Conservation (phyloP, 2,797 vertebrate genomes). For the Myripristis jacobus region DNA sequence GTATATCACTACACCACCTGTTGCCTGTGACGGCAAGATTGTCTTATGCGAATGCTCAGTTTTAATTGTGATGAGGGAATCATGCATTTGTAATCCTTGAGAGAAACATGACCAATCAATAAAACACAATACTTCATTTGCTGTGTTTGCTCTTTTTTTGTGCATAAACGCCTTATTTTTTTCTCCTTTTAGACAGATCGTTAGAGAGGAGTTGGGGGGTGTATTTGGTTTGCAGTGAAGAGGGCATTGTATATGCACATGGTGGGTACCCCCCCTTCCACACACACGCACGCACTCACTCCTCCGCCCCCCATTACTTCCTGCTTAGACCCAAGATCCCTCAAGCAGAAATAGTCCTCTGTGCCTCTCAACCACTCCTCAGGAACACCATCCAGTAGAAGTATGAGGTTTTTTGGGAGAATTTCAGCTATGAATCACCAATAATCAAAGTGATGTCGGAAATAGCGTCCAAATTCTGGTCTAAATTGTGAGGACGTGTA, state of each 20-base stretch:
- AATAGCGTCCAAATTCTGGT: not conserved
- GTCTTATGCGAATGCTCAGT: not conserved
- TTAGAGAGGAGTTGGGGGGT: conserved; percentile 47
- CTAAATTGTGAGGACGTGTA: not conserved
- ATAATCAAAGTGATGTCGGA: not conserved
- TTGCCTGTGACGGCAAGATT: conserved; percentile 26
- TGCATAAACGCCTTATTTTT: conserved; percentile 23
- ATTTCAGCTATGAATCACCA: not conserved
- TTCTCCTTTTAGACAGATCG: conserved; percentile 32
- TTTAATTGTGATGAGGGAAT: not conserved
- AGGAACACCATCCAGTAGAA: not conserved
- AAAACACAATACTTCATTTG: not conserved
- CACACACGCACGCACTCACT: not conserved
- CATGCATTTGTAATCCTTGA: conserved; percentile 13
- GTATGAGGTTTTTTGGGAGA: not conserved
- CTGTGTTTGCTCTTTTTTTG: conserved; percentile 17
- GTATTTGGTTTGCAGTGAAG: conserved; percentile 77
- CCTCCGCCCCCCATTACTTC: conserved; percentile 62
- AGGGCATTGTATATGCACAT: conserved; percentile 76
- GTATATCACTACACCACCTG: conserved; percentile 35
- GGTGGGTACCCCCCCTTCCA: conserved; percentile 50
- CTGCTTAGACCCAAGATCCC: conserved; percentile 57
- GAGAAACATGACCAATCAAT: conserved; percentile 53
- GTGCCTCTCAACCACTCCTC: conserved; percentile 10
- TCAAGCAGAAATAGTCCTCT: conserved; percentile 23